These are phyloP conservation scores for Neopelma chrysocephalum DNA, from an alignment of 2,797 vertebrate species.

Conservation along the genomic window DNA sequence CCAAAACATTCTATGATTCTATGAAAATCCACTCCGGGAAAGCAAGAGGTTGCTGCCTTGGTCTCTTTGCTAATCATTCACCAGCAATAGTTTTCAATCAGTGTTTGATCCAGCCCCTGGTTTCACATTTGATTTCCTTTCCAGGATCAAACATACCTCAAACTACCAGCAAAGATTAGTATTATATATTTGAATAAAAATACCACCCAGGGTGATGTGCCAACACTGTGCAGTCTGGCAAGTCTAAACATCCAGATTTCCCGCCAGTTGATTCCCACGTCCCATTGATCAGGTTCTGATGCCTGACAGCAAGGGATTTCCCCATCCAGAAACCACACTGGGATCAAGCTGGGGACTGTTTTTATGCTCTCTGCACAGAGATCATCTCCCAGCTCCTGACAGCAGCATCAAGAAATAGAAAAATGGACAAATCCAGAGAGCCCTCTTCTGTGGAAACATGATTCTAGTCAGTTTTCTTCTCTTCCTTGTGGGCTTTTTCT, in stretches of 20 bases:
- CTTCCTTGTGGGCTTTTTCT: neutral
- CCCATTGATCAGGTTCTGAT: neutral
- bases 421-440: neutral
- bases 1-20: neutral
- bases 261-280: fast-evolving
- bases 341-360: neutral
- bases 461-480: neutral
- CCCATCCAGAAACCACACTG: fast-evolving
- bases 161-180: neutral
- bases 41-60: neutral
- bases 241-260: fast-evolving
- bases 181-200: neutral
- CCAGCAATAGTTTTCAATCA: neutral
- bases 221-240: fast-evolving
- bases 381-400: neutral
- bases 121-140: neutral
- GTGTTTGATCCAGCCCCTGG: neutral
- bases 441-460: neutral
- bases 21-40: neutral
- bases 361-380: neutral
- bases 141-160: neutral
- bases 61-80: neutral
- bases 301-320: neutral
- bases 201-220: neutral
- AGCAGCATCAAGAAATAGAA: neutral